phyloP scores from a whole-genome alignment of 2,113 vertebrate species.

The Hippocampus guttulatus region DNA sequence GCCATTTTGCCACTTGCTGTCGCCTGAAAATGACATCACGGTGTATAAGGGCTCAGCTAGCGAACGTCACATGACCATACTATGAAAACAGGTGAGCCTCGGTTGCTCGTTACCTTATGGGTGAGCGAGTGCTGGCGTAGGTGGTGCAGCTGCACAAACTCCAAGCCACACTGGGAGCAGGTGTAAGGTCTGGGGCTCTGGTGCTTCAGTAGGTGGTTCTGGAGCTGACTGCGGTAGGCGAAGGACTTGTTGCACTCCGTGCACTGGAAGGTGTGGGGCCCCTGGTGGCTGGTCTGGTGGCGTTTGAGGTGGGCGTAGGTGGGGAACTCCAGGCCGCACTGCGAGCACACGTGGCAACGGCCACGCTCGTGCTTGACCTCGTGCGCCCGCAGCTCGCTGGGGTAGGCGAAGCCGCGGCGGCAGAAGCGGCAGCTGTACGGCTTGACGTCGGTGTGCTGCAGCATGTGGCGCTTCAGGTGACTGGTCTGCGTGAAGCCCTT shows the following conservation, averaged over 20 bases:
- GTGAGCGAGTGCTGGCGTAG: slow-evolving; percentile 95
- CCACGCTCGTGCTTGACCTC: slow-evolving; percentile 93
- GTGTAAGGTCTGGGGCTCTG: slow-evolving; percentile 93
- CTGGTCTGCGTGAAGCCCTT: slow-evolving; percentile 98
- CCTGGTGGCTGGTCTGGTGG: slow-evolving; percentile 92
- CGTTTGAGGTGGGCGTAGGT: slow-evolving; percentile 95
- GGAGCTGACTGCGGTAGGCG: slow-evolving; percentile 95
- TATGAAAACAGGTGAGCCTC: too few relatives aligned
- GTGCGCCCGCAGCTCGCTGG: slow-evolving; percentile 94
- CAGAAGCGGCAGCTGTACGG: slow-evolving; percentile 98
- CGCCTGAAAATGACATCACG: too few relatives aligned
- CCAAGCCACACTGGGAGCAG: slow-evolving; percentile 95
- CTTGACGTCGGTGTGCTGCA: slow-evolving; percentile 91
- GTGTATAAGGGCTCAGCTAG: too few relatives aligned
- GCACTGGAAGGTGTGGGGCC: slow-evolving; percentile 94
- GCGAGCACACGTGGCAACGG: slow-evolving; percentile 89
- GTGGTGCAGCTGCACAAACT: slow-evolving; percentile 96
- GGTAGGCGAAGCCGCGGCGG: slow-evolving; percentile 91
- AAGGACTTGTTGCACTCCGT: slow-evolving; percentile 94
- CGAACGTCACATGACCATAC: too few relatives aligned
- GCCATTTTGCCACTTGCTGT: too few relatives aligned
- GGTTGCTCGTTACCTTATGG: slow-evolving; percentile 72
- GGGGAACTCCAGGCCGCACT: slow-evolving; percentile 95
- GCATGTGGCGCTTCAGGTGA: slow-evolving; percentile 98
- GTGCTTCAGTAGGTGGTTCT: slow-evolving; percentile 96